Evolutionary conservation across 2,888 invertebrate genomes (phyloP), one percentile per base, ranked within the genome.

Genomic region (Zonitis immaculata): DNA sequence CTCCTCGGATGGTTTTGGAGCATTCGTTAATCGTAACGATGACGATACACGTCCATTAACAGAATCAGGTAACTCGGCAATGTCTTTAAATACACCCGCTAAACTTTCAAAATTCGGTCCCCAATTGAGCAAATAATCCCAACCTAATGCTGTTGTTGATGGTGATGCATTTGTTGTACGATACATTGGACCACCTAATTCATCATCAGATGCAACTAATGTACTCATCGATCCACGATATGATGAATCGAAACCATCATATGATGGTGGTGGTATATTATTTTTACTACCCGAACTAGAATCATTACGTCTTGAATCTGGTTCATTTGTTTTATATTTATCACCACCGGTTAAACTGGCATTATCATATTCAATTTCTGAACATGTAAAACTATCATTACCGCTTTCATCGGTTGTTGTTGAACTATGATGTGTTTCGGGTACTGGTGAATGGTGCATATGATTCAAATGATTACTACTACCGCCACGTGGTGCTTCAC

Each of bases 301-400:
- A 52, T 73, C 70, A 56, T 71, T 71, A 27, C 73, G 58, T 14
- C 70, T 61, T 27, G 67, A 61, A 51, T 74, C 73, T 4, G 73
- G 63, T 55, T 75, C 75, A 54, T 66, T 72, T 14, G 71, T 66
- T 63, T 76, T 76, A 56, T 84, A 80, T 70, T 91, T 90, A 69
- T 90, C 90, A 12, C 89, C 90, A 12, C 89, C 90, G 49, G 84
- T 87, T 58, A 91, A 78, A 67, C 90, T 90, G 68, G 91, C 89
- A 71, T 94, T 93, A 69, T 95, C 95, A 73, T 95, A 95, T 75
- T 97, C 97, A 71, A 95, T 95, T 79, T 96, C 96, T 0, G 96
- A 96, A 78, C 96, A 97, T 9, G 96, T 97, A 78, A 97, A 97
- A 65, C 95, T 95, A 73, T 97, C 96, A 76, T 96, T 95, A 5